phyloP scores from a whole-genome alignment of 2,113 vertebrate species.

The Otocyon megalotis region DNA sequence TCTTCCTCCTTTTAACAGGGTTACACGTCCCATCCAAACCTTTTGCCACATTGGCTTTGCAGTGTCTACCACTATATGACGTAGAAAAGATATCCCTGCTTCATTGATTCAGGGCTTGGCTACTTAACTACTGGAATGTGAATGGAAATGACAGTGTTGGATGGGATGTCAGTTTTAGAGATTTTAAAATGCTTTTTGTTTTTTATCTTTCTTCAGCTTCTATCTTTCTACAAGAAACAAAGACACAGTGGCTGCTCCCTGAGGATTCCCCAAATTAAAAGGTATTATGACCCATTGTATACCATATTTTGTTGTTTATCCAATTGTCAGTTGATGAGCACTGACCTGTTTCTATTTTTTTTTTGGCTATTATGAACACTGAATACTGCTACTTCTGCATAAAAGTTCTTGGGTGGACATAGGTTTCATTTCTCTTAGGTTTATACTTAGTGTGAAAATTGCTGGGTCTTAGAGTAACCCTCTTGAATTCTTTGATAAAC shows the following conservation, averaged over 20 bases:
- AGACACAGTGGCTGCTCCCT: not conserved
- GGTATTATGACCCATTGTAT: too few species aligned
- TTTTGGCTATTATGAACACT: not conserved
- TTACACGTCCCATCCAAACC: not conserved
- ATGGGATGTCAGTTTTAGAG: not conserved
- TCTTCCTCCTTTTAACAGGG: not conserved
- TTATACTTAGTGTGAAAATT: not conserved
- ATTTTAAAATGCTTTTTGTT: not conserved
- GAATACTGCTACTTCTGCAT: not conserved
- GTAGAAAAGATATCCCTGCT: not conserved
- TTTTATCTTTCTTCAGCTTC: not conserved
- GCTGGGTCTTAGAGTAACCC: not conserved
- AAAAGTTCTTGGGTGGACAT: not conserved
- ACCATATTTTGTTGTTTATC: not conserved
- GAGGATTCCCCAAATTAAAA: not conserved
- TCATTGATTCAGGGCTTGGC: not conserved
- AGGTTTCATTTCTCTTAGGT: not conserved
- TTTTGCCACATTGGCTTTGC: not conserved
- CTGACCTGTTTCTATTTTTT: not conserved
- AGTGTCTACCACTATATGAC: not conserved
- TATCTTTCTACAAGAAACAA: not conserved
- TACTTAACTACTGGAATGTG: not conserved
- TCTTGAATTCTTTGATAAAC: not conserved
- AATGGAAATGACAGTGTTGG: not conserved
- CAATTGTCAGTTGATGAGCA: not conserved